Evolutionary conservation across 1,140 invertebrate genomes (phyloP), one percentile per base, ranked within the genome.

Genomic region (Thereuonema tuberculata): DNA sequence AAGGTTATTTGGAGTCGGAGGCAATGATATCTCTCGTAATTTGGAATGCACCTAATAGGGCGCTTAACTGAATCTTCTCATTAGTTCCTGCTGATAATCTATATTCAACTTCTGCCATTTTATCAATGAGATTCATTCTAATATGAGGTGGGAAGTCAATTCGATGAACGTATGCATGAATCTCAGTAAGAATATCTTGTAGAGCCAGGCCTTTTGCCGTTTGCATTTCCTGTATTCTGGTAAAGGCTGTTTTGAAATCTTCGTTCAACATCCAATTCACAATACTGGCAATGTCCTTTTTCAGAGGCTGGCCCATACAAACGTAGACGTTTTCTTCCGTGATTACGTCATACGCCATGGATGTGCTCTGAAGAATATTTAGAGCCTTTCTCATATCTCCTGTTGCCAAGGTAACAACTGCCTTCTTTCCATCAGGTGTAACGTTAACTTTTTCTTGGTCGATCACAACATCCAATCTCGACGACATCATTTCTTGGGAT

Each of bases 381-480:
- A 99, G 70, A 14, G 96, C 89, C 75, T 89, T 92, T 67, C 97
- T 80, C 97, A 99, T 99, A 75, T 99, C 96, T n/a, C 97, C 97
- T 62, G 84, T 84, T 1, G 91, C 87, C 1, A 99, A 76, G 9
- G 85, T 85, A 47, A 98, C 77, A 1, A 99, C 70, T 1, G 97
- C 94, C 65, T 93, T 81, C 70, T 89, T 86, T 1, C 94, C 97
- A 78, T 91, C 87, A 59, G 91, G 84, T 0, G 84, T 84, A n/a
- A 93, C 84, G 59, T 81, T 83, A 14, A 98, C 77, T 23, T 90
- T 81, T 81, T 99, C 94, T 68, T 84, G 71, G 62, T 84, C 71
- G 46, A 93, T 84, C 15, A 99, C 88, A 69, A 88, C 79, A 64
- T 91, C 80, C 1, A 99, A 74, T 50, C 96, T 78, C 2, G 94